These are phyloP conservation scores for Platycercus adscitus DNA, from an alignment of 2,113 vertebrate genomes.

Conservation along the genomic window DNA sequence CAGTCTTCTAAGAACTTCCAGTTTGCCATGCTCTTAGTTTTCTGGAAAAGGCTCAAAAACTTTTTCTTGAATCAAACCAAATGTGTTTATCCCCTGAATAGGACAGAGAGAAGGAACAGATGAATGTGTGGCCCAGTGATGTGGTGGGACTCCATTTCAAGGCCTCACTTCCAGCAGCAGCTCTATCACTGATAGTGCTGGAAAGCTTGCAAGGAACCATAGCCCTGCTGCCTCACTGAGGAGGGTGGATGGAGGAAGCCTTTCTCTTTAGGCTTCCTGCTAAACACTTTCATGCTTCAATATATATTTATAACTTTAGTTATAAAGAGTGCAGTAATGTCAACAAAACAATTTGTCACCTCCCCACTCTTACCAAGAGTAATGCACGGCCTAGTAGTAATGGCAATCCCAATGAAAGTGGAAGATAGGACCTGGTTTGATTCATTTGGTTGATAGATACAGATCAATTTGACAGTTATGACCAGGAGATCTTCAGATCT, in stretches of 20 bases:
- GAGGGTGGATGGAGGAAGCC: accelerated
- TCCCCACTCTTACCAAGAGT: not conserved
- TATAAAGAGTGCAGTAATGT: not conserved
- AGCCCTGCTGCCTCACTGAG: not conserved
- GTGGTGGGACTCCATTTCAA: accelerated
- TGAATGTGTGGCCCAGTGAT: not conserved
- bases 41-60: not conserved
- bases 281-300: not conserved
- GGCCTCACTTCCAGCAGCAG: not conserved
- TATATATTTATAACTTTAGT: not conserved
- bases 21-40: not conserved
- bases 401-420: not conserved
- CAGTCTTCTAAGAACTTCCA: not conserved
- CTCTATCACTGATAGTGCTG: not conserved
- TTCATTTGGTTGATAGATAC: not conserved
- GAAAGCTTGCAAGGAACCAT: not conserved
- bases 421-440: not conserved
- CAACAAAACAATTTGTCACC: not conserved
- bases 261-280: not conserved
- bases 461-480: not conserved
- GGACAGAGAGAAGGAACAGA: not conserved
- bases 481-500: not conserved
- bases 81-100: not conserved
- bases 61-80: not conserved
- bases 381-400: not conserved